These are phyloP conservation scores for Rhynchotus rufescens DNA, from an alignment of 2,797 vertebrate genomes.

Conservation along the genomic window DNA sequence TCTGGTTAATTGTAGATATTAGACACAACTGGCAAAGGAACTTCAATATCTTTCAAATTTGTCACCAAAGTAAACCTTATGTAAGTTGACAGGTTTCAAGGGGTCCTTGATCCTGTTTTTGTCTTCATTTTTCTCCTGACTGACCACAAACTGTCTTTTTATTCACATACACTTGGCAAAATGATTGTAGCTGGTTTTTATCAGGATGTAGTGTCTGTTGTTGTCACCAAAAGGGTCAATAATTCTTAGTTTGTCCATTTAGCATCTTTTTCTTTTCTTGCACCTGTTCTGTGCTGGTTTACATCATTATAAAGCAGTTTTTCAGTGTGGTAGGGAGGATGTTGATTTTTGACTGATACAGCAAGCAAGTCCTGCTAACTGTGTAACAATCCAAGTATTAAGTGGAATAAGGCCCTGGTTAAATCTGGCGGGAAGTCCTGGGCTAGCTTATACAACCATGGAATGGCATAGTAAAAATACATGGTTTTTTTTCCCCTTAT, in stretches of 20 bases:
- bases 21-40: neutral
- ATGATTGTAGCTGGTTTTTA: neutral
- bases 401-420: neutral
- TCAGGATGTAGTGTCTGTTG: rapidly evolving
- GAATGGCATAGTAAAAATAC: neutral
- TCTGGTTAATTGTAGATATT: neutral
- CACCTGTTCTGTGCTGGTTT: neutral
- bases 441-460: neutral
- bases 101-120: neutral
- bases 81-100: neutral
- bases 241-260: neutral
- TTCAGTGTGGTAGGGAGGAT: too few relatives aligned
- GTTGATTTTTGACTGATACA: neutral
- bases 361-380: neutral
- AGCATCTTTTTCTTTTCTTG: neutral
- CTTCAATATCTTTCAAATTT: neutral
- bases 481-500: neutral
- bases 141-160: neutral
- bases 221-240: rapidly evolving
- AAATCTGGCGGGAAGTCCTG: neutral
- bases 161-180: neutral
- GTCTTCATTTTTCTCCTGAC: neutral
- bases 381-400: neutral
- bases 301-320: neutral
- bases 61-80: neutral